A percentile compares a stretch with the other conserved stretches of the same genome.
Conservation (phyloP, 2,113 vertebrate species). For the Aphyosemion australe region DNA sequence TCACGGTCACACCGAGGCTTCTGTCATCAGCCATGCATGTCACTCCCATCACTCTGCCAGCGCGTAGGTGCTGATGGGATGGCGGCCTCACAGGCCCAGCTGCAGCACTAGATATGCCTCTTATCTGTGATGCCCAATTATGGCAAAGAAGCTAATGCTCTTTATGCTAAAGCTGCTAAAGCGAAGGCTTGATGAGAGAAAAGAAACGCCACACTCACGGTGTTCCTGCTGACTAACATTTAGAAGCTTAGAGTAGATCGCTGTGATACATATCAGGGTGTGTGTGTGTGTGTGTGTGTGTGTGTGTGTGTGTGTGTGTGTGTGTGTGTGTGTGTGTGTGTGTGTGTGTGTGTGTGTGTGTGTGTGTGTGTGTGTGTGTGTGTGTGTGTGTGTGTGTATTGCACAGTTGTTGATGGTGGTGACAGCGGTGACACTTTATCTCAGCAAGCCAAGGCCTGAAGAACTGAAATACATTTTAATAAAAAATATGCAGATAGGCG, state of each 20-base stretch:
- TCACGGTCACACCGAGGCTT: conserved; percentile 13
- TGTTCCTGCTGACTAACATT: conserved; percentile 35
- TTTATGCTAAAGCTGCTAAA: conserved; percentile 57
- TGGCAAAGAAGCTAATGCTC: conserved; percentile 51
- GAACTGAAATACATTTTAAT: conserved; percentile 58
- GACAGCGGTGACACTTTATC: conserved; percentile 26
- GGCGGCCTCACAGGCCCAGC: conserved; percentile 56
- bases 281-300: not conserved
- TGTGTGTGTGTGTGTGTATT: conserved; percentile 12
- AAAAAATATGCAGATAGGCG: conserved; percentile 68
- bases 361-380: not conserved
- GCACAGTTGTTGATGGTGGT: conserved; percentile 15
- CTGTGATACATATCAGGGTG: conserved; percentile 39
- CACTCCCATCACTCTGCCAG: conserved; percentile 45
- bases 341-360: conserved; percentile 7
- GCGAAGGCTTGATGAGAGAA: conserved; percentile 45
- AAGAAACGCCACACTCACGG: conserved; percentile 47
- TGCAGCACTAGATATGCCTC: conserved; percentile 66
- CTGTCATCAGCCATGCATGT: conserved; percentile 65
- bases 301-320: conserved; percentile 4
- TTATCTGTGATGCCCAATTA: conserved; percentile 73
- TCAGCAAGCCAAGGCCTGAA: conserved; percentile 25
- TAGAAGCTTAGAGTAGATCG: conserved; percentile 31
- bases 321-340: not conserved
- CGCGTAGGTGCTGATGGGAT: conserved; percentile 61